A percentile compares a stretch with the other conserved stretches of the same genome.
Conservation (phyloP, 2,113 vertebrate genomes). For the Silurus meridionalis region DNA sequence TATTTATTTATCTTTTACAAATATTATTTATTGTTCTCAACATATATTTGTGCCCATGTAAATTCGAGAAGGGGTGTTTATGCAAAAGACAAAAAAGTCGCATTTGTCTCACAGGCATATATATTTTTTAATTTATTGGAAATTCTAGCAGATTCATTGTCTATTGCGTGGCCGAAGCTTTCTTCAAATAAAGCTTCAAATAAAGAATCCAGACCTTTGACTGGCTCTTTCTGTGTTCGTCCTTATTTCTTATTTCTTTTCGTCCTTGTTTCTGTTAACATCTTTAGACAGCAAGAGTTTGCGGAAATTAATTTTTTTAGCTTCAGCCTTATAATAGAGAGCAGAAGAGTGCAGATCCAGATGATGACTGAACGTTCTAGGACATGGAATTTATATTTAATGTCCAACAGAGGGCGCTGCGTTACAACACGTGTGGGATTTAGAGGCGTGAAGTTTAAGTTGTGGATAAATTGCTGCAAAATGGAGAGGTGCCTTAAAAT, state of each 20-base stretch:
- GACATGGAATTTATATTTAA: background rate
- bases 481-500: background rate
- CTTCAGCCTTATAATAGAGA: background rate
- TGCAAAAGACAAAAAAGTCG: background rate
- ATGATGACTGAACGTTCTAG: background rate
- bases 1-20: background rate
- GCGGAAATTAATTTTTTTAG: background rate
- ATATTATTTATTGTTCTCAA: background rate
- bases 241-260: no score
- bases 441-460: background rate
- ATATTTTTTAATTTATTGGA: background rate
- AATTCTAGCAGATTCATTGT: background rate
- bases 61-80: background rate
- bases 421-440: conserved; percentile 21
- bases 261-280: background rate
- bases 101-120: background rate
- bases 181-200: background rate
- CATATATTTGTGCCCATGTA: background rate
- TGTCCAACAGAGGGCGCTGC: conserved; percentile 44
- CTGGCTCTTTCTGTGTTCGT: background rate
- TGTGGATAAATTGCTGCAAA: background rate
- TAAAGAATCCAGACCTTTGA: no score
- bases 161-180: background rate
- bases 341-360: background rate
- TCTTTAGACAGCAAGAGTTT: background rate